A percentile compares a stretch with the other conserved stretches of the same genome.
Evolutionary conservation across 1,140 invertebrate genomes (phyloP).

Genomic region (Steinernema feltiae): DNA sequence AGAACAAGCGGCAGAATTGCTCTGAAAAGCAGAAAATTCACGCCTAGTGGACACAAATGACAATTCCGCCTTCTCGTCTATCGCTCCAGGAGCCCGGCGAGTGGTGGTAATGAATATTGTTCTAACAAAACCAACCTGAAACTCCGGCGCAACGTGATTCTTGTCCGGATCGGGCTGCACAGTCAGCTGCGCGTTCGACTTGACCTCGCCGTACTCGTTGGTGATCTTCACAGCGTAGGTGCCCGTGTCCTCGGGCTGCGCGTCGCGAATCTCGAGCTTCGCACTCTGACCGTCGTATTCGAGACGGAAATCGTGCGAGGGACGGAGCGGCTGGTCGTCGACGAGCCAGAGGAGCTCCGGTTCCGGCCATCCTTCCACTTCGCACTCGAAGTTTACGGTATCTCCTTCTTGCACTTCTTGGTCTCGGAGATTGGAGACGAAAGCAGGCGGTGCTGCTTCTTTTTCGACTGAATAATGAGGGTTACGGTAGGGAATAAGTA

Average conservation of each 20-base stretch:
- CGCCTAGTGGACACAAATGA: too few relatives aligned
- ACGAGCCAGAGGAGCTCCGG: constrained; percentile 53
- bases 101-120: too few relatives aligned
- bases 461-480: constrained; percentile 47
- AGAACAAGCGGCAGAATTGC: too few relatives aligned
- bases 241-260: constrained; percentile 56
- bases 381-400: constrained; percentile 55
- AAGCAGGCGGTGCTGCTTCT: constrained; percentile 52
- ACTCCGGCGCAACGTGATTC: constrained; percentile 54
- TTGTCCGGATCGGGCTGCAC: constrained; percentile 54
- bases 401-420: constrained; percentile 55
- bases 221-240: constrained; percentile 52
- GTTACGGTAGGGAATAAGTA: too few relatives aligned
- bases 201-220: constrained; percentile 50
- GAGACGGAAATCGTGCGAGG: constrained; percentile 52
- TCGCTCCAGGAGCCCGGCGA: too few relatives aligned
- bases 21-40: too few relatives aligned
- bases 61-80: too few relatives aligned
- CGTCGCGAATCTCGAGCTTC: constrained; percentile 53
- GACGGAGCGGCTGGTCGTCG: constrained; percentile 56
- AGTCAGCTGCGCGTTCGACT: constrained; percentile 44
- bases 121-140: constrained; percentile 39
- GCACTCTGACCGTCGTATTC: constrained; percentile 56
- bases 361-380: constrained; percentile 57
- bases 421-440: constrained; percentile 42